phyloP scores from a whole-genome alignment of 92 coral and sea anemone genomes.

The Siderastrea radians region DNA sequence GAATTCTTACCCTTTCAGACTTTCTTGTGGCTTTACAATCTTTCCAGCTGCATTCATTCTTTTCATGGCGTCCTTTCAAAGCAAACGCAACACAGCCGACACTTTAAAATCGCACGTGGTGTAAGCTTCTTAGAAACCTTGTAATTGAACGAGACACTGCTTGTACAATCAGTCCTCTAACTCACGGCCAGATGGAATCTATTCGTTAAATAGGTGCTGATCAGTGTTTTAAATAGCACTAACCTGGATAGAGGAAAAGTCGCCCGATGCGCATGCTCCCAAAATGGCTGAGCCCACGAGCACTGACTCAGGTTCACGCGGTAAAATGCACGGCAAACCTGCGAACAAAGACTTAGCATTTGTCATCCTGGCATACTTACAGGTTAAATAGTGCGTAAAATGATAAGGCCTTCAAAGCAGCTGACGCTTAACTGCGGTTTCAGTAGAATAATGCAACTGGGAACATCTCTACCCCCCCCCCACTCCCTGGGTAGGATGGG shows the following conservation, averaged over 20 bases:
- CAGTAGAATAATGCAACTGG: no score
- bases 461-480: no score
- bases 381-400: no score
- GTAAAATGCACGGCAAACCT: constrained; percentile 92
- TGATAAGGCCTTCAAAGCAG: no score
- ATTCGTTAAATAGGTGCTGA: background rate
- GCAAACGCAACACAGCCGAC: background rate
- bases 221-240: background rate
- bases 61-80: constrained; percentile 90
- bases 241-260: constrained; percentile 86
- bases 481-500: no score
- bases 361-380: background rate
- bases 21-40: constrained; percentile 69
- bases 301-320: constrained; percentile 89
- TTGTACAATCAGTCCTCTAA: no score
- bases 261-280: constrained; percentile 93
- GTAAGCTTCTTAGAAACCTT: background rate
- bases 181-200: no score
- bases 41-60: constrained; percentile 84
- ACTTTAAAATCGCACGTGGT: no score
- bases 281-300: constrained; percentile 93
- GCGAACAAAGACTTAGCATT: background rate
- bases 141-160: no score
- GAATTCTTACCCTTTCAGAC: constrained; percentile 64
- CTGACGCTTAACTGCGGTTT: no score